Conservation (phyloP, 1,140 invertebrate species). For the Cecropterus lyciades region DNA sequence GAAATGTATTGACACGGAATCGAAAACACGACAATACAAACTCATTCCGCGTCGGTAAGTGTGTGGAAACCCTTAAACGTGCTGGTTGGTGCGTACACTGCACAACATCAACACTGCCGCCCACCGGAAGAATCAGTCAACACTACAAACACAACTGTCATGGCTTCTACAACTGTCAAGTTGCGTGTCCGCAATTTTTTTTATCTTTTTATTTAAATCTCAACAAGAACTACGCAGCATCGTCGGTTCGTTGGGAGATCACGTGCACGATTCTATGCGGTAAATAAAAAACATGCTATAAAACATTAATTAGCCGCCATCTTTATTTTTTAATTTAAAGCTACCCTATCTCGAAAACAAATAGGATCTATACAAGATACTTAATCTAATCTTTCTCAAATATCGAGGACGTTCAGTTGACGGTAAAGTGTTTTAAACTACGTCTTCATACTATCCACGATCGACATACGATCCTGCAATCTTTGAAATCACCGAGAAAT, state of each 20-base stretch:
- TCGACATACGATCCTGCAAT: too few relatives aligned
- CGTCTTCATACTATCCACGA: too few relatives aligned
- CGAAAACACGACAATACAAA: too few relatives aligned
- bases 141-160: conserved; percentile 44
- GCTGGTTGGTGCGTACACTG: background rate
- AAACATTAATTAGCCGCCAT: background rate
- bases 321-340: conserved; percentile 27
- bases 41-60: too few relatives aligned
- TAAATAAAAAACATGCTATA: conserved; percentile 23
- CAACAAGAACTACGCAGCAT: conserved; percentile 49
- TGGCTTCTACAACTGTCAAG: conserved; percentile 46
- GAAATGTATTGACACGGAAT: too few relatives aligned
- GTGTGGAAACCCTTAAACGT: background rate
- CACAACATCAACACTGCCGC: background rate
- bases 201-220: conserved; percentile 41
- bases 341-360: too few relatives aligned
- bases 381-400: too few relatives aligned
- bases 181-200: conserved; percentile 40
- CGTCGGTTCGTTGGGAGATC: conserved; percentile 4
- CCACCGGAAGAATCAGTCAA: conserved; percentile 12
- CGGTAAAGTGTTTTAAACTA: too few relatives aligned
- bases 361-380: too few relatives aligned
- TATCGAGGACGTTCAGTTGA: too few relatives aligned
- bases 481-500: too few relatives aligned
- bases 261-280: conserved; percentile 22